phyloP scores from a whole-genome alignment of 2,113 vertebrate genomes.

The Pteruthius melanotis region DNA sequence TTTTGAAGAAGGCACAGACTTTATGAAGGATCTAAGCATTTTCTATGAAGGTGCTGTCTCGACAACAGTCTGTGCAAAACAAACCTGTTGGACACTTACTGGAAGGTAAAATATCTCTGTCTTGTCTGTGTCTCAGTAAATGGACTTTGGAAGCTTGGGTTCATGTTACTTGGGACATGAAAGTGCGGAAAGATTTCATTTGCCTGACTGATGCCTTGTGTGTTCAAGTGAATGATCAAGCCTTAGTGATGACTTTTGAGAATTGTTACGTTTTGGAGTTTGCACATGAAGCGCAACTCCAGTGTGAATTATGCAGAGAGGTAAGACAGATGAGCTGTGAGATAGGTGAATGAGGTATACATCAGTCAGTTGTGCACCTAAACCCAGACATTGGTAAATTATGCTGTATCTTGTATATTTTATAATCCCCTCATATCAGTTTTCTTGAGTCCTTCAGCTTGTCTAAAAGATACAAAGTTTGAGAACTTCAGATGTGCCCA shows the following conservation, averaged over 20 bases:
- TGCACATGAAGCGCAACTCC: neutral
- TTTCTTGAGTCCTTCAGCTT: neutral
- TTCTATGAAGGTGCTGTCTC: conserved; percentile 82
- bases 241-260: neutral
- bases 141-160: neutral
- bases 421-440: neutral
- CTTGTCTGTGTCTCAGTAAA: neutral
- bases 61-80: conserved; percentile 62
- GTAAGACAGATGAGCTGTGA: neutral
- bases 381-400: neutral
- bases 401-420: neutral
- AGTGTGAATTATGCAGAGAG: neutral
- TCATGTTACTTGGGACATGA: neutral
- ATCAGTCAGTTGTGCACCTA: neutral
- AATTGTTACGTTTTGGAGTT: neutral
- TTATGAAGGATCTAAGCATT: conserved; percentile 79
- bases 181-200: neutral
- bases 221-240: neutral
- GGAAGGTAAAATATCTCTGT: conserved; percentile 67
- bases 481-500: neutral
- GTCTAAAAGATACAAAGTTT: neutral
- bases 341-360: neutral
- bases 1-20: conserved; percentile 73
- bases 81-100: conserved; percentile 69
- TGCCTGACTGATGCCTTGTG: neutral